Evolutionary conservation across 2,888 invertebrate genomes (phyloP).

Genomic region (Cantharis nigra): DNA sequence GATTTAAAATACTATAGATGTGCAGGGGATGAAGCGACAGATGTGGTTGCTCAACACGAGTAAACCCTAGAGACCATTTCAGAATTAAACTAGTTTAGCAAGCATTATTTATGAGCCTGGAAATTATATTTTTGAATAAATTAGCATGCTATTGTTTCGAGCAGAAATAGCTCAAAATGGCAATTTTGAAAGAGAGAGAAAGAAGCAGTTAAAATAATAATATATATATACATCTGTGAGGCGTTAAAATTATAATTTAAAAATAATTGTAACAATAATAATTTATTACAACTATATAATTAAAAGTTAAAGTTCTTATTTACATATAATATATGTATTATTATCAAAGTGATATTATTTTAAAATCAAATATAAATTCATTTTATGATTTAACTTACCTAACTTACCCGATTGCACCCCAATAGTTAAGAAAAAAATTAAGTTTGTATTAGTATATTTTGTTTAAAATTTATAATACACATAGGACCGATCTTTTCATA

Average conservation of each 20-base stretch:
- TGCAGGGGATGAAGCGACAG: slow-evolving; percentile 37
- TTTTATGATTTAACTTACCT: no score
- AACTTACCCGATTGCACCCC: no score
- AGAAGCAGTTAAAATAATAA: background rate
- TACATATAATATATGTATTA: no score
- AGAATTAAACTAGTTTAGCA: slow-evolving; percentile 42
- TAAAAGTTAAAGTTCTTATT: no score
- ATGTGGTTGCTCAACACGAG: slow-evolving; percentile 38
- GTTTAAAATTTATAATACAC: no score
- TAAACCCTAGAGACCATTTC: slow-evolving; percentile 36
- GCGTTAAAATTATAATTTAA: background rate
- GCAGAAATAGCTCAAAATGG: slow-evolving; percentile 15
- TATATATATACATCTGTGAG: background rate
- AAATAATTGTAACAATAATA: background rate
- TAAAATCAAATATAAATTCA: no score
- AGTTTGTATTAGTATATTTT: no score
- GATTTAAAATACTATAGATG: slow-evolving; percentile 9
- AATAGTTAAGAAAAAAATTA: no score
- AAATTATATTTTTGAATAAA: slow-evolving; percentile 40
- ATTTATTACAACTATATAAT: no score
- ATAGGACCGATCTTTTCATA: no score
- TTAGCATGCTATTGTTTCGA: slow-evolving; percentile 30
- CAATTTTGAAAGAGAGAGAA: slow-evolving; percentile 12
- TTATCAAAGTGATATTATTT: no score
- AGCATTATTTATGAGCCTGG: slow-evolving; percentile 42